A percentile compares a stretch with the other conserved stretches of the same genome.
Conservation (phyloP, 1,140 invertebrate species). For the Diorhabda sublineata region DNA sequence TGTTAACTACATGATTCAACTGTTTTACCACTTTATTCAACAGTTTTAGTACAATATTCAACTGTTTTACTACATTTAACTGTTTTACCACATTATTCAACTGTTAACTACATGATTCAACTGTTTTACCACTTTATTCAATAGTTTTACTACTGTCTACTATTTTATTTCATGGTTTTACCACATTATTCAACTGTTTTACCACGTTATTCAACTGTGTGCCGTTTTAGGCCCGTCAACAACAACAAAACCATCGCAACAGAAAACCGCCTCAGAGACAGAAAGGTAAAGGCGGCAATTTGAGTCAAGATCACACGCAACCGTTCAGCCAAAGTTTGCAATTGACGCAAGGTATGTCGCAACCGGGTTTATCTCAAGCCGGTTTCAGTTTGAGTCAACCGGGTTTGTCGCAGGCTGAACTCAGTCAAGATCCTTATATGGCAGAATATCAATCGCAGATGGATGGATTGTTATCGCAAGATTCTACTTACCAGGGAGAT, state of each 20-base stretch:
- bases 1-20: too few species aligned
- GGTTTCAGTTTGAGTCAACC: slow-evolving; percentile 61
- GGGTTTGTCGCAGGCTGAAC: slow-evolving; percentile 72
- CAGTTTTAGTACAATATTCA: too few species aligned
- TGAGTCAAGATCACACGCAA: slow-evolving; percentile 56
- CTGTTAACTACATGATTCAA: too few species aligned
- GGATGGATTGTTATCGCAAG: slow-evolving; percentile 90
- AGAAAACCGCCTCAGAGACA: slow-evolving; percentile 37
- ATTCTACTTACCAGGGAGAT: slow-evolving; percentile 79
- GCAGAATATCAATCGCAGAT: slow-evolving; percentile 91
- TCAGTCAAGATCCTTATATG: slow-evolving; percentile 83
- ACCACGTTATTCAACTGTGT: too few species aligned
- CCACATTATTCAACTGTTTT: too few species aligned
- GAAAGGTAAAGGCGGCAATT: slow-evolving; percentile 35
- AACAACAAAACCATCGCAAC: slow-evolving; percentile 44
- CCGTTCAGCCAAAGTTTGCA: slow-evolving; percentile 60
- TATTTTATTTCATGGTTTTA: too few species aligned
- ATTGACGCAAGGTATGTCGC: slow-evolving; percentile 64
- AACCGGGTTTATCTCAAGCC: slow-evolving; percentile 67
- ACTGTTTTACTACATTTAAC: too few species aligned
- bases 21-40: too few species aligned
- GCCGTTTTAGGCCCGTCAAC: slow-evolving; percentile 19
- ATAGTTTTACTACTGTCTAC: too few species aligned
- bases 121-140: too few species aligned
- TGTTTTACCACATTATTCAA: too few species aligned